Evolutionary conservation across 1,140 invertebrate species (phyloP), one percentile per base, ranked within the genome.

Genomic region (Lepidurus couesii): DNA sequence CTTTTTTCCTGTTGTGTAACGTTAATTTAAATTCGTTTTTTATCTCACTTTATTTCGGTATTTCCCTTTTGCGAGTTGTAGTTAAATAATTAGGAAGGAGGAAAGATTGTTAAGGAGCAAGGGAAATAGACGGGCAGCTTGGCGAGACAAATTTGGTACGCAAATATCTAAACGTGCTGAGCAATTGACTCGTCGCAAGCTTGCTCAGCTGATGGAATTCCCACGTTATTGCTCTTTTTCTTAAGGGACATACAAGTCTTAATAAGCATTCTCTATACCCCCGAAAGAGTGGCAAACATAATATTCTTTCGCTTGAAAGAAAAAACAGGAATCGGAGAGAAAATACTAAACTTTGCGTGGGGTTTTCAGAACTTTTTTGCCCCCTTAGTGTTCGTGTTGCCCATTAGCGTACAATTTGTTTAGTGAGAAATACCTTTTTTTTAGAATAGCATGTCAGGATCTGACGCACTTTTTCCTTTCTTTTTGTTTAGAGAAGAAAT

Each of bases 161-260:
- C 53, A 65, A 65, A 75, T n/a, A n/a, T 44, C 7, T 13, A 43
- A 7, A 24, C 7, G 75, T 21, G 24, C 42, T 11, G 75, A 24
- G 16, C 16, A 75, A 75, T 44, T 42, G 42, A 16, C n/a, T 42
- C 42, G n/a, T n/a, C n/a, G n/a, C n/a, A n/a, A 75, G 42, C 8
- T 44, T 21, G 24, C 42, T 44, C 75, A 42, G 75, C 42, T 42
- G 44, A 42, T 43, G 44, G 13, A 75, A 44, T 75, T 44, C 42
- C 42, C 44, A 44, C 75, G 42, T 75, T 75, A 24, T 44, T 44
- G 26, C 75, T 44, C n/a, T 42, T 43, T 75, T n/a, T 42, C 16
- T 13, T 43, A 75, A 44, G 5, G 1, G 75, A 2, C 16, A 43
- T 75, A 13, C n/a, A n/a, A 43, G 16, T 43, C 6, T 75, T 16